These are phyloP conservation scores for Microdon myrmicae DNA, from an alignment of 2,888 invertebrate genomes.

Conservation along the genomic window DNA sequence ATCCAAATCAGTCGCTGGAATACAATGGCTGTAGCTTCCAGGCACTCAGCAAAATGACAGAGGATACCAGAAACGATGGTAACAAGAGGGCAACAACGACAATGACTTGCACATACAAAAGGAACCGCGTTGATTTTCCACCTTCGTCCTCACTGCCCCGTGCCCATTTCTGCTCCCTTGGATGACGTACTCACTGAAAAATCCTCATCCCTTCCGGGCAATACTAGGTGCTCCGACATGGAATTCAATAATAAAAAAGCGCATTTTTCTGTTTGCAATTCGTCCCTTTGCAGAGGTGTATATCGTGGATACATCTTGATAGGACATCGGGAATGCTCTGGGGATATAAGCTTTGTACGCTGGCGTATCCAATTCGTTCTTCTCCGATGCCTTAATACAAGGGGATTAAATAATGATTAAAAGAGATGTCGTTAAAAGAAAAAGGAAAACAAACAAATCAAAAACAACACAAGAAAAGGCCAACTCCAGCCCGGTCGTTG, in stretches of 20 bases:
- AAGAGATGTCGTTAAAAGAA: conserved; percentile 49
- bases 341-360: conserved; percentile 45
- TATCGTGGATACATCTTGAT: conserved; percentile 45
- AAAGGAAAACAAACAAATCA: too few species aligned
- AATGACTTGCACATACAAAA: conserved; percentile 38
- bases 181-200: conserved; percentile 4
- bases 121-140: conserved; percentile 47
- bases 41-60: neutral
- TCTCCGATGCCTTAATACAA: conserved; percentile 11
- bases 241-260: conserved; percentile 45
- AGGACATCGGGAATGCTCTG: conserved; percentile 28
- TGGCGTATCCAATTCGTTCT: conserved; percentile 39
- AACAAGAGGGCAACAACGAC: conserved; percentile 11
- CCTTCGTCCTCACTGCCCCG: conserved; percentile 39
- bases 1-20: conserved; percentile 43
- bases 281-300: conserved; percentile 29
- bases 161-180: neutral
- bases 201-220: conserved; percentile 21
- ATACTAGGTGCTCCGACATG: conserved; percentile 41
- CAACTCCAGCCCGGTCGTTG: too few species aligned
- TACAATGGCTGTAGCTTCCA: conserved; percentile 18
- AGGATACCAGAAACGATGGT: neutral
- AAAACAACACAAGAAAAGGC: too few species aligned
- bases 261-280: conserved; percentile 22
- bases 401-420: conserved; percentile 52